A percentile compares a stretch with the other conserved stretches of the same genome.
Evolutionary conservation across 2,797 vertebrate species (phyloP).

Genomic region (Ispidina lecontei): DNA sequence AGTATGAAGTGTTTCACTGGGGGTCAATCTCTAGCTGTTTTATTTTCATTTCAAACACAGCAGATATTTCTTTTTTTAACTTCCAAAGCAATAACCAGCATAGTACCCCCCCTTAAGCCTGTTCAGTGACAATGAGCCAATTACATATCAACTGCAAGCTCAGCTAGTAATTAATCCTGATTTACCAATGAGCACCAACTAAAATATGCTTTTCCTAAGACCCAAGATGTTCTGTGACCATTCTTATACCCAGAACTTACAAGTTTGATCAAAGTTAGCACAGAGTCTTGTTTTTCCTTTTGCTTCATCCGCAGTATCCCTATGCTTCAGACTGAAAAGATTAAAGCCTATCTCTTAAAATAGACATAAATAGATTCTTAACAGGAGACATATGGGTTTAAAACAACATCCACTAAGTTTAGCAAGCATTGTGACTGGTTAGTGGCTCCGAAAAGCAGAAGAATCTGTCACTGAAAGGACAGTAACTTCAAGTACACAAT

Average conservation of each 20-base stretch:
- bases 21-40: conserved; percentile 43
- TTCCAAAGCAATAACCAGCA: conserved; percentile 30
- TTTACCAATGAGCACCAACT: neutral
- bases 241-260: neutral
- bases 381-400: neutral
- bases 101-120: neutral
- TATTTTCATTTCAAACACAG: conserved; percentile 36
- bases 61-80: neutral
- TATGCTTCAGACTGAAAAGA: neutral
- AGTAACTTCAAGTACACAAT: neutral
- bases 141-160: conserved; percentile 11
- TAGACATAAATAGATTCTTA: neutral
- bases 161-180: neutral
- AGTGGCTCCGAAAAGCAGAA: neutral
- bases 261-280: neutral
- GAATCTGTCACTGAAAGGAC: neutral
- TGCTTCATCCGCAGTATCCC: neutral
- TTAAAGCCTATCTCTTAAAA: neutral
- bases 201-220: neutral
- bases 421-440: neutral
- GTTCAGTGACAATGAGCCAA: neutral
- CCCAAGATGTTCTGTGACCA: neutral
- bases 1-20: conserved; percentile 2
- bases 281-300: neutral
- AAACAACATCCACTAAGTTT: neutral